These are phyloP conservation scores for Reticulitermes lucifugus DNA, from an alignment of 2,888 invertebrate species.

Conservation along the genomic window DNA sequence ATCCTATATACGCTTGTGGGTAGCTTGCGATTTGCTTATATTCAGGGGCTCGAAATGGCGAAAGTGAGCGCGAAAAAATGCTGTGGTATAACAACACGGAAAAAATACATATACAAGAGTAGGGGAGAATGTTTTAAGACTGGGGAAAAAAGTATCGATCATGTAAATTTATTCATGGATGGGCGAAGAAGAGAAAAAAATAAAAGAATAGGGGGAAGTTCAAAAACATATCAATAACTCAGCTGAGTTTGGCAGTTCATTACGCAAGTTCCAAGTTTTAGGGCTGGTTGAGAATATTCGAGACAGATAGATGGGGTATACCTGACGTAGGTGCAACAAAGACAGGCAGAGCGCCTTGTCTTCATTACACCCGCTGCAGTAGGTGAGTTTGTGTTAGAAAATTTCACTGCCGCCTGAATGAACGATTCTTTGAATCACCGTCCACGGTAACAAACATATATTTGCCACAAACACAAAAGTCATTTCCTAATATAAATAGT, in stretches of 20 bases:
- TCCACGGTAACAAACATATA: too few species aligned
- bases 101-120: neutral
- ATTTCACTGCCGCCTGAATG: neutral
- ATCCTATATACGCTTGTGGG: neutral
- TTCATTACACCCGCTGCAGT: neutral
- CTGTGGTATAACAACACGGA: too few species aligned
- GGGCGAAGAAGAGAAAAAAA: slow-evolving; percentile 23
- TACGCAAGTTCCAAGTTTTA: slow-evolving; percentile 36
- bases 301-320: neutral
- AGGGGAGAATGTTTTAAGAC: neutral
- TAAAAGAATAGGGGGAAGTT: slow-evolving; percentile 39
- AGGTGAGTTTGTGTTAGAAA: neutral
- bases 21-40: neutral
- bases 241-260: slow-evolving; percentile 52
- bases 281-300: neutral
- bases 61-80: neutral
- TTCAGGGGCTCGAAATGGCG: neutral
- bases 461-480: too few species aligned
- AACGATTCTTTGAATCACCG: too few species aligned
- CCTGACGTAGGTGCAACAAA: neutral
- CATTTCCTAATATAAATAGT: too few species aligned
- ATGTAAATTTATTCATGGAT: slow-evolving; percentile 52
- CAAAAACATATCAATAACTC: slow-evolving; percentile 53
- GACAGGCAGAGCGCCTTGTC: neutral
- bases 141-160: slow-evolving; percentile 48